Evolutionary conservation across 2,797 vertebrate genomes (phyloP).

Genomic region (Meda fulgida): DNA sequence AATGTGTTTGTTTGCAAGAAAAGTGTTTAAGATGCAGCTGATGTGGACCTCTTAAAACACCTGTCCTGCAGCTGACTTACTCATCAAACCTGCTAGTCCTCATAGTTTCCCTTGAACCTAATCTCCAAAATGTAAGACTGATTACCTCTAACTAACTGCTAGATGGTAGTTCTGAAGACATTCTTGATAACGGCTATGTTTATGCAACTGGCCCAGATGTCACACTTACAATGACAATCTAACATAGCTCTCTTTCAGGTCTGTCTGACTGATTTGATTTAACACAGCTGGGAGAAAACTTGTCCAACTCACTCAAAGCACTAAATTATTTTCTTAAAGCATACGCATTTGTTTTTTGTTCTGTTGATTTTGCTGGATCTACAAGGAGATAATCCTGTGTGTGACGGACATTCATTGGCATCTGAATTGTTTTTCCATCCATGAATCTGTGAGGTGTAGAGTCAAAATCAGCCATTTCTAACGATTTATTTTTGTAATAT

Average conservation of each 20-base stretch:
- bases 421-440: not conserved
- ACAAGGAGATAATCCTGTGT: not conserved
- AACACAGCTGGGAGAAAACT: not conserved
- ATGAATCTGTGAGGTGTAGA: not conserved
- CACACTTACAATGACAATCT: not conserved
- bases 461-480: not conserved
- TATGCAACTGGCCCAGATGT: not conserved
- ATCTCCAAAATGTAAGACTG: too few species aligned
- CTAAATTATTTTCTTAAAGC: not conserved
- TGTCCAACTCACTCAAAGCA: not conserved
- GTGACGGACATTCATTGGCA: not conserved
- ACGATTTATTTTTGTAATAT: not conserved
- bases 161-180: too few species aligned
- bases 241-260: not conserved
- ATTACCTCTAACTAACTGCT: too few species aligned
- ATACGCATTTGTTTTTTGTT: not conserved
- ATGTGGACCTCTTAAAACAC: not conserved
- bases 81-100: constrained; percentile 14
- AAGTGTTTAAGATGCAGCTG: not conserved
- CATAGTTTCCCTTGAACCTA: not conserved
- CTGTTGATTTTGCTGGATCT: not conserved
- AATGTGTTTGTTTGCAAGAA: not conserved
- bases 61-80: not conserved
- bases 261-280: not conserved
- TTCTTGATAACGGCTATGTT: too few species aligned